Conservation (phyloP, 2,113 vertebrate species). For the Deroptyus accipitrinus region DNA sequence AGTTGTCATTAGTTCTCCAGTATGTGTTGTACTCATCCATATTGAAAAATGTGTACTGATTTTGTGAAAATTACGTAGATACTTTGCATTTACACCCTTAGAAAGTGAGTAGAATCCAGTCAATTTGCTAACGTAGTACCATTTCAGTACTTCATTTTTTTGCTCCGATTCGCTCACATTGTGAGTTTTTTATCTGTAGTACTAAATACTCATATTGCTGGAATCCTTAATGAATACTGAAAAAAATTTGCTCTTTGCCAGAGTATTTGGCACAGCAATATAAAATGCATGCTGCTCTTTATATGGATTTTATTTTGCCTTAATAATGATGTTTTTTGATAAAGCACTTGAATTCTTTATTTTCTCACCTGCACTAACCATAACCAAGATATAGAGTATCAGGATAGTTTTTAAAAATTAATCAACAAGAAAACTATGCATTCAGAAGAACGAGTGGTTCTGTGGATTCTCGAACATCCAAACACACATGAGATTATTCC, state of each 20-base stretch:
- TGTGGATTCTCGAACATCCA: neutral
- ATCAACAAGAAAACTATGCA: neutral
- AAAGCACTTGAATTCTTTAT: neutral
- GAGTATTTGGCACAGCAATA: neutral
- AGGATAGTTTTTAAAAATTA: neutral
- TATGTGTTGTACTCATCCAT: fast-evolving
- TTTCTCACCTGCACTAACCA: neutral
- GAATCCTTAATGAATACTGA: neutral
- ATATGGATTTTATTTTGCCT: neutral
- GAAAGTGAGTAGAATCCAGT: neutral
- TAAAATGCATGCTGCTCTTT: neutral
- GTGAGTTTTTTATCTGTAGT: neutral
- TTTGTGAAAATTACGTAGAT: neutral
- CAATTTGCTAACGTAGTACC: neutral
- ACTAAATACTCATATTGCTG: neutral
- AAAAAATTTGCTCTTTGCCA: neutral
- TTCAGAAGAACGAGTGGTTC: neutral
- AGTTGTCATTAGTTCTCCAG: neutral
- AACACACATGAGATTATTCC: neutral
- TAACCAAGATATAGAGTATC: neutral
- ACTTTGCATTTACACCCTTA: neutral
- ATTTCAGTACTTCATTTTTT: neutral
- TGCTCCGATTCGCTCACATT: neutral
- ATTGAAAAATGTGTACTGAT: neutral
- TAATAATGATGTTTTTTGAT: neutral